Percentiles rank a stretch among this genome's conserved stretches.
Conservation (phyloP, 2,888 invertebrate genomes). For the Willowsia nigromaculata region DNA sequence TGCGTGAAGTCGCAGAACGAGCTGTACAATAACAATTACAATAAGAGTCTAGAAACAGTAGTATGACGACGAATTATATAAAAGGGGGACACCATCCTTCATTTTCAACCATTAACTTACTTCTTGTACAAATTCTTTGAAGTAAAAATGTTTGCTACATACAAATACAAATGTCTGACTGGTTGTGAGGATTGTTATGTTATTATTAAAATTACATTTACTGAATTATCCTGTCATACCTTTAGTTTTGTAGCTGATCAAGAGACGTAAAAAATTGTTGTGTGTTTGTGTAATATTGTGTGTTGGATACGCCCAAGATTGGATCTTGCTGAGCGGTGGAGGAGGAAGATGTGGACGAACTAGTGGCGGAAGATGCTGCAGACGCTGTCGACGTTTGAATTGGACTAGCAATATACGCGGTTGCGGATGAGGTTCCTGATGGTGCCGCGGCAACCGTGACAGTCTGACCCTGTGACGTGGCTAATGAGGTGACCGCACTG, state of each 20-base stretch:
- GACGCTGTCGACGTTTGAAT: background rate
- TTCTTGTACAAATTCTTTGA: background rate
- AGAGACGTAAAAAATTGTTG: conserved; percentile 55
- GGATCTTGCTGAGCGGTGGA: conserved; percentile 38
- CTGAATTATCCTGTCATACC: background rate
- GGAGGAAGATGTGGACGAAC: background rate
- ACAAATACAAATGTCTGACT: background rate
- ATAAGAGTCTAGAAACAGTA: background rate
- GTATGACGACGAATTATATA: background rate
- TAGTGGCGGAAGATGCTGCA: background rate
- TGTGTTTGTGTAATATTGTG: conserved; percentile 55
- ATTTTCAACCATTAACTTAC: background rate
- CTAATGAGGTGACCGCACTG: conserved; percentile 55
- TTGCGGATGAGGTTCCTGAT: background rate
- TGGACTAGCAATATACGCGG: conserved; percentile 37
- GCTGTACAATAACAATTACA: background rate
- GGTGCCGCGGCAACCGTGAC: conserved; percentile 36
- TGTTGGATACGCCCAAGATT: conserved; percentile 44
- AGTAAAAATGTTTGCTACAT: background rate
- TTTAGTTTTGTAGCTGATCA: conserved; percentile 55
- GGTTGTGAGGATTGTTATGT: background rate
- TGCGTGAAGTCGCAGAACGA: background rate
- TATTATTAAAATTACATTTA: background rate
- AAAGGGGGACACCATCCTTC: background rate
- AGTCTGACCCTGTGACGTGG: conserved; percentile 52